Conservation (phyloP, 2,888 invertebrate species). For the Zelleria hepariella region DNA sequence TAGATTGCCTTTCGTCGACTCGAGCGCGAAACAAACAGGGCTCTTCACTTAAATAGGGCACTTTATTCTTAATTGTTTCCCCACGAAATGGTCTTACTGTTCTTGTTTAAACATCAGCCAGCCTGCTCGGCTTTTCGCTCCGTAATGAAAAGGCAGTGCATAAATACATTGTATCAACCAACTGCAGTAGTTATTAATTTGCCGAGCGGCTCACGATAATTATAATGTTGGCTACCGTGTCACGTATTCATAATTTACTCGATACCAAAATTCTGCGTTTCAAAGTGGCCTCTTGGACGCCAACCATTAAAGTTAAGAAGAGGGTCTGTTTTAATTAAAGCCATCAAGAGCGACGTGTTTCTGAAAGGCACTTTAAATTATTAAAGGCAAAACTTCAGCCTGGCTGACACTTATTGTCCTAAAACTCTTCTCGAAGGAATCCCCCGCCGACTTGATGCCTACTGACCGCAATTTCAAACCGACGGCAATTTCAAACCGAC, state of each 20-base stretch:
- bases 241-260: constrained; percentile 1
- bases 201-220: neutral
- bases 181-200: neutral
- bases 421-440: neutral
- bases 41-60: too few species aligned
- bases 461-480: too few species aligned
- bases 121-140: neutral
- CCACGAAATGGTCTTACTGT: neutral
- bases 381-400: neutral
- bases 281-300: neutral
- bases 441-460: too few species aligned
- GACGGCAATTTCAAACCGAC: too few species aligned
- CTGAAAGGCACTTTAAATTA: neutral
- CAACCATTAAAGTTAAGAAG: neutral
- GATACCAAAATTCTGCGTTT: neutral
- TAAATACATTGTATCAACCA: neutral
- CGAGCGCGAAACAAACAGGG: neutral
- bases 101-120: neutral
- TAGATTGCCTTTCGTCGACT: neutral
- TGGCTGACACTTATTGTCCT: neutral
- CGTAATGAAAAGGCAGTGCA: neutral
- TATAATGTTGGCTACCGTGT: constrained; percentile 1
- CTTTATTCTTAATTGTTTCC: neutral
- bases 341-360: neutral
- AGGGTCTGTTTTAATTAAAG: neutral